Base-by-base conservation (phyloP, 2,113 vertebrate species). In the Gambusia affinis region DNA sequence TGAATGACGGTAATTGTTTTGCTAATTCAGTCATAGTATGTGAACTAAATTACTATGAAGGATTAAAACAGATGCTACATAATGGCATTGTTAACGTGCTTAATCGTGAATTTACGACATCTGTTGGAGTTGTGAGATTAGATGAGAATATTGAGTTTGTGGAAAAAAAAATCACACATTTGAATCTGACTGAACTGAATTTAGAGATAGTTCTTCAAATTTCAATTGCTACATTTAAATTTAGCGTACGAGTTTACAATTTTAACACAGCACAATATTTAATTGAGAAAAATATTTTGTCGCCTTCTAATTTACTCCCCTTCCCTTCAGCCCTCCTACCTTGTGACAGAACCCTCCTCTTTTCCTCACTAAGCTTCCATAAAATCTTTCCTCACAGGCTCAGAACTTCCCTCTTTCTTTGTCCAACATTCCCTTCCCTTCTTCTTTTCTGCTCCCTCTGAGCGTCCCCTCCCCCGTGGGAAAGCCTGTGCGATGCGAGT, bases 401-500 rank as follows among this genome's bases (percentile, higher is more conserved):
- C 80, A 77, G 1, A 81, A 77, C 74, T 66, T 72, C 60, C 70
- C 64, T 80, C 39, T 57, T 60, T 76, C 76, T 75, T 67, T 78
- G 80, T 30, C 66, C 19, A 15, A 61, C 54, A 42, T 42, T 82
- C 70, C 72, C 78, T 76, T 85, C 74, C 57, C 85, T 79, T 76
- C 66, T 67, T 76, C 83, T 78, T 70, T 67, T 24, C 66, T 39
- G 37, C 75, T 74, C 61, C 67, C 80, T 79, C 68, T 42, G 33
- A 33, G 60, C 47, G 28, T 17, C 51, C 73, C 90, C 93, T 92
- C 89, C 91, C 89, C 91, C 91, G 94, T 94, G 94, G 92, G 94
- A 94, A 95, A 89, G 85, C 85, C 87, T 81, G 86, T 44, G 80
- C 91, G 88, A 88, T 94, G 93, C 92, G 91, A 91, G 92, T 94